Conservation (phyloP, 2,113 vertebrate genomes). For the Daboia siamensis region DNA sequence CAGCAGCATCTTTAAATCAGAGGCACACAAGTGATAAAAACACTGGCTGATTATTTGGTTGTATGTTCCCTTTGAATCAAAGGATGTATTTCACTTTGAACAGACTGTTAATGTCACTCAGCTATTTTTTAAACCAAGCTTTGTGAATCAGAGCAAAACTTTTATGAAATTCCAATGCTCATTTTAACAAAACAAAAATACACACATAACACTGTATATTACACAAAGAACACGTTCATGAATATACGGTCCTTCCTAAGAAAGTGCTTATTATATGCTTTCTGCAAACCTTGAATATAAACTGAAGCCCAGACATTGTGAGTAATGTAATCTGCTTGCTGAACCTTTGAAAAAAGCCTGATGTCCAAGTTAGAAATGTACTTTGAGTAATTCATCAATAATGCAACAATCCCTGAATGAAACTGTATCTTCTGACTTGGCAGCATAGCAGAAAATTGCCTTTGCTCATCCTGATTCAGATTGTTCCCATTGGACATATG, state of each 20-base stretch:
- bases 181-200: background rate
- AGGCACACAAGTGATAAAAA: background rate
- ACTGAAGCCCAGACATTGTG: constrained; percentile 7
- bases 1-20: background rate
- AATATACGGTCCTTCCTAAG: background rate
- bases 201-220: background rate
- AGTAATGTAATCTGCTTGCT: background rate
- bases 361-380: constrained; percentile 26
- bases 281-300: background rate
- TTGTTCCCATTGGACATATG: background rate
- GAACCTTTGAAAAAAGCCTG: background rate
- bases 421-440: constrained; percentile 14
- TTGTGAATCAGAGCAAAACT: background rate
- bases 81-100: background rate
- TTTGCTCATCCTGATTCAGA: constrained; percentile 2
- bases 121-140: background rate
- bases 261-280: background rate
- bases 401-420: constrained; percentile 19
- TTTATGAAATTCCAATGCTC: background rate
- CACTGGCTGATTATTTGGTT: background rate
- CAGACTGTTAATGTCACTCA: background rate
- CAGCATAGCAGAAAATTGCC: constrained; percentile 15
- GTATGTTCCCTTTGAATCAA: background rate
- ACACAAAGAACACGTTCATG: background rate
- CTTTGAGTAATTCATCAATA: constrained; percentile 20